These are phyloP conservation scores for Dryoscopus gambensis DNA, from an alignment of 2,113 vertebrate genomes.

Conservation along the genomic window DNA sequence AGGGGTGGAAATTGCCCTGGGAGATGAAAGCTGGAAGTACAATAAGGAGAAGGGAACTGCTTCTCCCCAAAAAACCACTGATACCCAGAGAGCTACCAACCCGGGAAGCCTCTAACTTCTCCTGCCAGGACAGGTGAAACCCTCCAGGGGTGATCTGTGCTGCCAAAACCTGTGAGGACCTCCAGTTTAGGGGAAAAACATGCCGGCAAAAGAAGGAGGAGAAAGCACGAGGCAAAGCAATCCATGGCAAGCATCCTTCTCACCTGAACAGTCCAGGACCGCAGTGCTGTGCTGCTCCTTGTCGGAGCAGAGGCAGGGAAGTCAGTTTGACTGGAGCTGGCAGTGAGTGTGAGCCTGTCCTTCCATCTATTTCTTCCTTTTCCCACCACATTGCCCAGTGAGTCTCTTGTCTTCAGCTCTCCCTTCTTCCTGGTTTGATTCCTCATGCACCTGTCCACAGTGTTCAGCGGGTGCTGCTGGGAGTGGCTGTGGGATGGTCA, in stretches of 20 bases:
- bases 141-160: neutral
- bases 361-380: neutral
- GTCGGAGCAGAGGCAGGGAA: neutral
- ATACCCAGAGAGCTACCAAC: neutral
- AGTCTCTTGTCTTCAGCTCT: neutral
- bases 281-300: neutral
- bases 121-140: neutral
- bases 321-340: neutral
- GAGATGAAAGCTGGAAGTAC: neutral
- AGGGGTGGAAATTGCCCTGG: neutral
- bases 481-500: neutral
- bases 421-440: neutral
- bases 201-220: neutral
- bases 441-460: neutral
- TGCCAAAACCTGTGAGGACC: neutral
- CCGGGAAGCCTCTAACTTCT: neutral
- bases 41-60: neutral
- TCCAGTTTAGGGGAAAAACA: neutral
- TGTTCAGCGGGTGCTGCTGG: neutral
- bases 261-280: neutral
- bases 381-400: neutral
- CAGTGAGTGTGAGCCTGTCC: neutral
- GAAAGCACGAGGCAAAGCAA: neutral
- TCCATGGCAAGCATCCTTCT: neutral
- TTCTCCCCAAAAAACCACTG: accelerated